Percentiles rank a stretch among this genome's conserved stretches.
Conservation (phyloP, 2,113 vertebrate species). For the Hippopotamus amphibius region DNA sequence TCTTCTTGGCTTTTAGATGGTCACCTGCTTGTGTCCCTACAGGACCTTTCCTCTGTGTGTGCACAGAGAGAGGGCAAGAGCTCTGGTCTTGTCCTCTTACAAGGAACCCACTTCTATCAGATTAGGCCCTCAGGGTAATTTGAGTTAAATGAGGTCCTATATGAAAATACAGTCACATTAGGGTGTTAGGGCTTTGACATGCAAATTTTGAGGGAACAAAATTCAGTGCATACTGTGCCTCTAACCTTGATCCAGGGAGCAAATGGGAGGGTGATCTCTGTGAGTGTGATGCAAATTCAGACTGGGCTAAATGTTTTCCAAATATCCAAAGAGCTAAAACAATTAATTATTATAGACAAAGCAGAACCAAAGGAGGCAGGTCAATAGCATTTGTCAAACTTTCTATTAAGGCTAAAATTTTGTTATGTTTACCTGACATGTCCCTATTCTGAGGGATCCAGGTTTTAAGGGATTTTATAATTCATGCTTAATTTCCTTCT, state of each 20-base stretch:
- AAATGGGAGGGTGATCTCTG: background rate
- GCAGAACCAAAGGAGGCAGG: background rate
- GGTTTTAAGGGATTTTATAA: background rate
- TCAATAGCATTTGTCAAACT: background rate
- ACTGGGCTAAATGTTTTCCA: background rate
- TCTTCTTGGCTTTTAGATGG: background rate
- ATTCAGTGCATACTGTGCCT: background rate
- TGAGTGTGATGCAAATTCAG: background rate
- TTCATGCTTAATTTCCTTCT: background rate
- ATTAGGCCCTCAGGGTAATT: too few relatives aligned
- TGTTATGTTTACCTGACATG: background rate
- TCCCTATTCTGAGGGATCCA: background rate
- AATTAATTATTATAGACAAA: background rate
- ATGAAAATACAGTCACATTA: background rate
- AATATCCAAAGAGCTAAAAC: background rate
- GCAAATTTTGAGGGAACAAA: background rate
- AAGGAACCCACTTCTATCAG: rapidly evolving
- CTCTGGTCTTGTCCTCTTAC: background rate
- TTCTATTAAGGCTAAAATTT: background rate
- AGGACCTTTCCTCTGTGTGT: background rate
- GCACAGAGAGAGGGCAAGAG: too few relatives aligned
- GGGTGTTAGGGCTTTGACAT: background rate
- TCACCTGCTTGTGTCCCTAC: background rate
- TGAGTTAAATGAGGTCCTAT: too few relatives aligned
- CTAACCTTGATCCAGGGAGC: background rate